Conservation (phyloP, 1,140 invertebrate genomes). For the Hyposmocoma kahamanoa region DNA sequence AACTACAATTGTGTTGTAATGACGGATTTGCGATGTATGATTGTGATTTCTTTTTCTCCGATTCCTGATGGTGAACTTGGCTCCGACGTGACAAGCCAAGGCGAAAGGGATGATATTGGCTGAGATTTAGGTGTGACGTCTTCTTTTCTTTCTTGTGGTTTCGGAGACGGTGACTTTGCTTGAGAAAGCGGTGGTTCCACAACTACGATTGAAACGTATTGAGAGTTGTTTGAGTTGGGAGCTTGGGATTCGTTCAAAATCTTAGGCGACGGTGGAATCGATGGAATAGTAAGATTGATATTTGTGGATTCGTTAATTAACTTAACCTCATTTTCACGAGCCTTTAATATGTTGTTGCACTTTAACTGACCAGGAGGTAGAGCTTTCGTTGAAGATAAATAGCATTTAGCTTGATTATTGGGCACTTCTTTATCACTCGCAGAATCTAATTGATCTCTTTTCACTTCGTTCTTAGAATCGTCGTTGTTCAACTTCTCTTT, state of each 20-base stretch:
- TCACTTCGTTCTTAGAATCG: constrained; percentile 75
- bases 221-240: constrained; percentile 68
- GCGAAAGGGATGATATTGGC: constrained; percentile 76
- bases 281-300: constrained; percentile 53
- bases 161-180: constrained; percentile 44
- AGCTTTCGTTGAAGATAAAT: constrained; percentile 76
- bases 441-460: constrained; percentile 74
- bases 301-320: constrained; percentile 63
- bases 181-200: constrained; percentile 70
- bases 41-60: constrained; percentile 81
- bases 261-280: constrained; percentile 61
- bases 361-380: constrained; percentile 92
- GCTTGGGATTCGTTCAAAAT: constrained; percentile 57
- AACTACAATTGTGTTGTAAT: constrained; percentile 87
- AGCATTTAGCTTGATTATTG: constrained; percentile 79
- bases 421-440: constrained; percentile 75
- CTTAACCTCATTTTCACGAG: constrained; percentile 73
- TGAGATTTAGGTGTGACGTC: constrained; percentile 50
- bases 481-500: constrained; percentile 76
- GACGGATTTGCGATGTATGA: constrained; percentile 82
- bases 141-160: constrained; percentile 43
- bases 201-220: constrained; percentile 75
- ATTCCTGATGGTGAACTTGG: constrained; percentile 78
- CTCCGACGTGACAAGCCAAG: constrained; percentile 86
- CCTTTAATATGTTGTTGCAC: constrained; percentile 97